Evolutionary conservation across 2,888 invertebrate species (phyloP).

Genomic region (Megastigmus dorsalis): DNA sequence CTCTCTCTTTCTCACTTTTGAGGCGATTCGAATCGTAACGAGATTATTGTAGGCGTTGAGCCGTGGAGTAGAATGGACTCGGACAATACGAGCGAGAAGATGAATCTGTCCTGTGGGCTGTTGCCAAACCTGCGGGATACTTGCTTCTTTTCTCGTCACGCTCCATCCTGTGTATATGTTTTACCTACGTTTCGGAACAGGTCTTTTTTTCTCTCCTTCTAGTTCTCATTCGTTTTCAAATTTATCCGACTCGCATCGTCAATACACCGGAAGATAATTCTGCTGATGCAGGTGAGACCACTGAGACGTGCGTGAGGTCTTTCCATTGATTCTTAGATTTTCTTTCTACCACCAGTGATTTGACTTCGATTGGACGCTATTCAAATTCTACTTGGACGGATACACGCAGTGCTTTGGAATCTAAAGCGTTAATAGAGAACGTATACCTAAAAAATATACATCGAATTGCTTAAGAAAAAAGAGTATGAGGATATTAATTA

Average conservation of each 20-base stretch:
- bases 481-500: too few species aligned
- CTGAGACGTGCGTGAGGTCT: slow-evolving; percentile 7
- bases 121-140: slow-evolving; percentile 44
- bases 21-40: slow-evolving; percentile 68
- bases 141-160: slow-evolving; percentile 42
- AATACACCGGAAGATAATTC: slow-evolving; percentile 62
- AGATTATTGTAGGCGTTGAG: slow-evolving; percentile 71
- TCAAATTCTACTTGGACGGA: too few species aligned
- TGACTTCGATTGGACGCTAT: slow-evolving; percentile 23
- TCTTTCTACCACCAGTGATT: not conserved
- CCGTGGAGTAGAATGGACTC: not conserved
- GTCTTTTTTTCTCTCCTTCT: slow-evolving; percentile 17
- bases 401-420: too few species aligned
- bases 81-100: slow-evolving; percentile 12
- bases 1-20: slow-evolving; percentile 50
- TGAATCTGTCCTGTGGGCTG: slow-evolving; percentile 39
- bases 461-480: too few species aligned
- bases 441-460: too few species aligned
- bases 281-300: slow-evolving; percentile 54
- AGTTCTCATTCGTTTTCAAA: slow-evolving; percentile 5
- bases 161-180: too few species aligned
- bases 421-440: too few species aligned
- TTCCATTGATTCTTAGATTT: slow-evolving; percentile 13
- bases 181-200: not conserved
- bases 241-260: slow-evolving; percentile 36